Base-by-base conservation (phyloP, 2,888 invertebrate species). In the Malthinus seriepunctatus region DNA sequence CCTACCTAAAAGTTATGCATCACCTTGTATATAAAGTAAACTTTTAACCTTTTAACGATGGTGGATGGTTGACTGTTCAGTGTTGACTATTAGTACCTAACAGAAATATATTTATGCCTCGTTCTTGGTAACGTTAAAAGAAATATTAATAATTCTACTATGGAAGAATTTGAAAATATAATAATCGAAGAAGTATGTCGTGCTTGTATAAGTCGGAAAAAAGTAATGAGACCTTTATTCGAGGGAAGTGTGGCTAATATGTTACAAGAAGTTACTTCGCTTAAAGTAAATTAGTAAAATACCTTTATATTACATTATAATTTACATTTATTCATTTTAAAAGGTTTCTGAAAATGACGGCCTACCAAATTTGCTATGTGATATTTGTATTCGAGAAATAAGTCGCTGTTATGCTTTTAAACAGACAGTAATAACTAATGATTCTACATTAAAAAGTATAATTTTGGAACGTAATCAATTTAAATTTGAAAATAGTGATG, bases 331-430 rank as follows among this genome's bases (percentile, higher is more conserved):
- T 15, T 42, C 5, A 42, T n/a, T 7, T 14, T 23, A 42, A 42
- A 15, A 84, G 84, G 81, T 86, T 50, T 79, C 83, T 23, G 79
- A 83, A 6, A 83, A 83, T 4, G 86, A 86, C 62, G 85, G 85
- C 1, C 79, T 86, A 68, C 86, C 86, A 0, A 71, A 83, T 8
- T 85, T 85, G 71, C 78, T 86, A 56, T 86, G 86, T 59, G 77
- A 86, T 10, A 86, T 86, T 68, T 86, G 86, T 67, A 85, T 86
- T 37, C 85, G 86, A 69, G 85, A 86, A 68, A 84, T 86, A 12
- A 86, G 85, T 0, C 80, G 86, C n/a, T 84, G 83, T 69, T 83
- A 86, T 71, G 84, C 86, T 23, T 86, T 86, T 75, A 86, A 86
- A 67, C 82, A 82, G 47, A 78, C 83, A 56, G 84, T 84, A 8